Evolutionary conservation across 2,797 vertebrate species (phyloP), one percentile per base, ranked within the genome.

Genomic region (Darevskia mixta): DNA sequence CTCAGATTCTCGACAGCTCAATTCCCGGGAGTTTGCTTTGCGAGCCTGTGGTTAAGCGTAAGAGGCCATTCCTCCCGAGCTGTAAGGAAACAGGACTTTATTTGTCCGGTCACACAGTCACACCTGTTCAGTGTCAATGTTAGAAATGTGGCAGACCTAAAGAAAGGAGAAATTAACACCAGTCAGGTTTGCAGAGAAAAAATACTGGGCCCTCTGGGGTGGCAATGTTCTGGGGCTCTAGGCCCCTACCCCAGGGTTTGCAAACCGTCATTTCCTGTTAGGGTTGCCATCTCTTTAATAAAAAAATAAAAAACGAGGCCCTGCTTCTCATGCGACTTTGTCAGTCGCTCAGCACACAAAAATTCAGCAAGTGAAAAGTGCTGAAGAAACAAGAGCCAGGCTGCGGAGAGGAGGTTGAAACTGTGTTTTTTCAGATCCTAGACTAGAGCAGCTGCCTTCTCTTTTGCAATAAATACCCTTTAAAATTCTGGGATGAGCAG

Each of bases 1-100:
- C 88, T 85, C 55, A 25, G 83, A n/a, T 82, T 76, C 78, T 67
- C 9, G 45, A 85, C 78, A 85, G 87, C 78, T 85, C 76, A 66
- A 41, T 89, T 85, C 78, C 71, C 79, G 67, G 69, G 71, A 29
- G 79, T 73, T 49, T 64, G 13, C 43, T 29, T 76, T 76, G 77
- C 27, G 35, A 82, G 83, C 32, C 55, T 69, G 71, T 80, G 55
- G 55, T 80, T 73, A 80, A 79, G 55, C 69, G 38, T 18, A 35
- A 66, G 13, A 49, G 32, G 83, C 43, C 20, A 38, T 35, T 41
- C 43, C n/a, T 73, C 3, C 27, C 11, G 27, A 69, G 78, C 58
- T 66, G 78, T 9, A 81, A 41, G 41, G 78, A 67, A 81, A 71
- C 73, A 27, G 55, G 25, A 7, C 72, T 76, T 82, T 73, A 43